Conservation (phyloP, 2,888 invertebrate species). For the Heliconius aoede region DNA sequence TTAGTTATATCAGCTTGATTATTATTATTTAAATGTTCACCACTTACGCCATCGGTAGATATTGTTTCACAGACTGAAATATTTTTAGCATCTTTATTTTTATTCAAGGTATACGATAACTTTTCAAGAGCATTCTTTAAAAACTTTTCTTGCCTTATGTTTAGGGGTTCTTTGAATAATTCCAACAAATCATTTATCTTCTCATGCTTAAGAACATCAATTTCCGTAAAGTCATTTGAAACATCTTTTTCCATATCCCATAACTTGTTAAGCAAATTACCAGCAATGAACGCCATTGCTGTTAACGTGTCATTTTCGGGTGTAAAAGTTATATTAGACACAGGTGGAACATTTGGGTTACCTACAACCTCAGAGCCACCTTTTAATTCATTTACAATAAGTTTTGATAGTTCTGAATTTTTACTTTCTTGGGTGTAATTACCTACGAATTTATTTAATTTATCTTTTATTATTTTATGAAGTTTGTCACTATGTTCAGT, state of each 20-base stretch:
- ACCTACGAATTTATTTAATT: constrained; percentile 56
- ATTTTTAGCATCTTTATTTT: constrained; percentile 61
- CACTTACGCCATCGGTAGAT: constrained; percentile 52
- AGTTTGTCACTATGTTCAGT: constrained; percentile 55
- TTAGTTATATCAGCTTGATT: too few species aligned
- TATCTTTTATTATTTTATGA: constrained; percentile 53
- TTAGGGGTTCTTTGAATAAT: constrained; percentile 73
- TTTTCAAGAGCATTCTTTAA: constrained; percentile 70
- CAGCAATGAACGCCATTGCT: constrained; percentile 77
- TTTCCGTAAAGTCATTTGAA: constrained; percentile 62
- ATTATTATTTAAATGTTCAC: too few species aligned
- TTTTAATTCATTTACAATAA: constrained; percentile 73
- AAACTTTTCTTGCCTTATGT: constrained; percentile 70
- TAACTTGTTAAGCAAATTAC: constrained; percentile 73
- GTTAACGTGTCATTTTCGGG: constrained; percentile 75
- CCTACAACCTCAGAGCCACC: constrained; percentile 69
- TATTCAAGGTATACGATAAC: constrained; percentile 65
- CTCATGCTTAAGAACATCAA: constrained; percentile 68
- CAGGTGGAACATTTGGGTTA: constrained; percentile 59
- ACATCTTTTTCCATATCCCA: constrained; percentile 75
- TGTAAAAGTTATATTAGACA: constrained; percentile 76
- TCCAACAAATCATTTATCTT: constrained; percentile 72
- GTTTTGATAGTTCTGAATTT: constrained; percentile 68
- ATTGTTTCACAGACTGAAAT: constrained; percentile 67
- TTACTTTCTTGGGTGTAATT: constrained; percentile 63